Percentiles rank a stretch among this genome's conserved stretches.
phyloP scores from a whole-genome alignment of 2,797 vertebrate species.

The Crenuchus spilurus region DNA sequence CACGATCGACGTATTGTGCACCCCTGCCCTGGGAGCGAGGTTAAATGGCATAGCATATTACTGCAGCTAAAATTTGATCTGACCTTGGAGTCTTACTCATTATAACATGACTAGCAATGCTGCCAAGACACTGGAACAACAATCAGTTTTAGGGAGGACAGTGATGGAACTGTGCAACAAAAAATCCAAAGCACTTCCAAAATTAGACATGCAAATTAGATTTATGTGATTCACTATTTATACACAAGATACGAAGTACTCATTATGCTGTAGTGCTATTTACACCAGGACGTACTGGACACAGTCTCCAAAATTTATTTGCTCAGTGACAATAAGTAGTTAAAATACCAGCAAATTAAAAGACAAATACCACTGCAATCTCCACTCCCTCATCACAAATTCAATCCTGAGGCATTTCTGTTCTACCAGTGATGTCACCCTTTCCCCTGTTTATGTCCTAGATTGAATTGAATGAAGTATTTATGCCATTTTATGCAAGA shows the following conservation, averaged over 20 bases:
- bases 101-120: neutral
- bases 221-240: neutral
- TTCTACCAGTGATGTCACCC: constrained; percentile 40
- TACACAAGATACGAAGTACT: neutral
- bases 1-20: too few species aligned
- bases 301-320: neutral
- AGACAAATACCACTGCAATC: constrained; percentile 37
- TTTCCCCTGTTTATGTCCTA: constrained; percentile 19
- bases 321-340: constrained; percentile 24
- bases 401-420: neutral
- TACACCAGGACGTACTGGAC: neutral
- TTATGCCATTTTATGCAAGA: neutral
- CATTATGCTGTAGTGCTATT: constrained; percentile 23
- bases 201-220: neutral
- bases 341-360: constrained; percentile 40
- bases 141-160: neutral
- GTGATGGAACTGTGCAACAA: neutral
- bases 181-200: neutral
- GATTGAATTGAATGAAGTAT: constrained; percentile 31
- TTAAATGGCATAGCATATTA: neutral
- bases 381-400: neutral
- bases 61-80: neutral
- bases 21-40: too few species aligned
- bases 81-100: neutral
- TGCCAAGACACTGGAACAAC: neutral